A percentile compares a stretch with the other conserved stretches of the same genome.
These are phyloP conservation scores for Epizoanthus stellaris DNA, from an alignment of 92 coral and sea anemone species.

Conservation along the genomic window DNA sequence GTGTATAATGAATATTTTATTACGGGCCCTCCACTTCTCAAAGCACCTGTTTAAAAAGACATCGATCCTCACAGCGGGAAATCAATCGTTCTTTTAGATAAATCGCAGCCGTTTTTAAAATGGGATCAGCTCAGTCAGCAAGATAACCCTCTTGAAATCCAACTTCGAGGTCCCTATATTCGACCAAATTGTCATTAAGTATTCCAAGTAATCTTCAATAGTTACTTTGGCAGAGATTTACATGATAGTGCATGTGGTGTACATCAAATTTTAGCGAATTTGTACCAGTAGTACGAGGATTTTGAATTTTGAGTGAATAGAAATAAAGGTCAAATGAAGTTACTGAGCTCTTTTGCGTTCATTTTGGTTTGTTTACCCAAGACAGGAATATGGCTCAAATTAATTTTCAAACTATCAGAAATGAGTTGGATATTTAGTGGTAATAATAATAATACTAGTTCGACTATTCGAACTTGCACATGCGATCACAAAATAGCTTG, in stretches of 20 bases:
- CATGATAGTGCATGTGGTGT: conserved; percentile 16
- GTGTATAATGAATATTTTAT: conserved; percentile 37
- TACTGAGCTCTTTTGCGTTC: not conserved
- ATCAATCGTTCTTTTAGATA: conserved; percentile 28
- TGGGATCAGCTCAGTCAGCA: conserved; percentile 17
- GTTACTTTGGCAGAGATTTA: conserved; percentile 40
- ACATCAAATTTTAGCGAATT: conserved; percentile 48
- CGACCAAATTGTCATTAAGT: not conserved
- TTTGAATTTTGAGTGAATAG: not conserved
- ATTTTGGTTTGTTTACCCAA: not conserved
- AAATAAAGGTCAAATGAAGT: not conserved
- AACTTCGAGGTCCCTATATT: not conserved
- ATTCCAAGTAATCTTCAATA: conserved; percentile 20
- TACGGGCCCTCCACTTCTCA: conserved; percentile 21
- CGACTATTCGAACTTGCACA: too few species aligned
- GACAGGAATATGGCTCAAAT: not conserved
- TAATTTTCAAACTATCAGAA: not conserved
- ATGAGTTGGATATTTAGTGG: conserved; percentile 15
- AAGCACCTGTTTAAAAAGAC: conserved; percentile 45
- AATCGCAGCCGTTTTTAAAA: conserved; percentile 1
- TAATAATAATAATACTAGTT: conserved; percentile 21
- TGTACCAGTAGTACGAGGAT: not conserved
- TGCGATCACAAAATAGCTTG: too few species aligned
- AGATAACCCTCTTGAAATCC: not conserved
- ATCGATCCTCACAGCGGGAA: conserved; percentile 36